These are phyloP conservation scores for Girardia tigrina DNA, from an alignment of 2,888 invertebrate species.

Conservation along the genomic window DNA sequence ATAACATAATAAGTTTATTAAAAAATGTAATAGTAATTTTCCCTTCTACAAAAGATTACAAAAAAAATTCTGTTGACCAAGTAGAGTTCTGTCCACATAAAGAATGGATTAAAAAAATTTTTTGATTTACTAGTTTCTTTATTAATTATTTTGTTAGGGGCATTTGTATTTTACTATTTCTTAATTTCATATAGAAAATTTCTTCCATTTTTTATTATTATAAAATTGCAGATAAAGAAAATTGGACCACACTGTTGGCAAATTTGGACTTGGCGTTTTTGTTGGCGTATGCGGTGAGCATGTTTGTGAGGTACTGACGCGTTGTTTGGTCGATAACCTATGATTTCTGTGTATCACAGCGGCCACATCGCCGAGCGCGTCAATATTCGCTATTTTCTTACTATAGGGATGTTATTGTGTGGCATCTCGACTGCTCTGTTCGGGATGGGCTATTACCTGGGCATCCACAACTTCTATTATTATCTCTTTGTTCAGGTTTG, in stretches of 20 bases:
- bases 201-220: too few species aligned
- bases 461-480: conserved; percentile 68
- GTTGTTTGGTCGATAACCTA: background rate
- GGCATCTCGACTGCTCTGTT: conserved; percentile 73
- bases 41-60: too few species aligned
- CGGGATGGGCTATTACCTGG: conserved; percentile 67
- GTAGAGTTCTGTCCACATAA: too few species aligned
- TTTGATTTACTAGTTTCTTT: too few species aligned
- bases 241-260: conserved; percentile 56
- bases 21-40: too few species aligned
- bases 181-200: too few species aligned
- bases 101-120: too few species aligned
- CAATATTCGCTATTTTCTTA: conserved; percentile 75
- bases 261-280: conserved; percentile 77
- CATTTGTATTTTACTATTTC: too few species aligned
- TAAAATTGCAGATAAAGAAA: conserved; percentile 40
- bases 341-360: conserved; percentile 45
- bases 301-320: conserved; percentile 62
- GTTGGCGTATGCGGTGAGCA: conserved; percentile 76
- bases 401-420: conserved; percentile 73
- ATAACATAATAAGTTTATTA: too few species aligned
- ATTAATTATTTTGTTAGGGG: too few species aligned
- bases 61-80: too few species aligned
- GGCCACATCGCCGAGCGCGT: conserved; percentile 82
- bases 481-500: conserved; percentile 67